Base-by-base conservation (phyloP, 1,140 invertebrate genomes). In the Drosophila bocqueti region DNA sequence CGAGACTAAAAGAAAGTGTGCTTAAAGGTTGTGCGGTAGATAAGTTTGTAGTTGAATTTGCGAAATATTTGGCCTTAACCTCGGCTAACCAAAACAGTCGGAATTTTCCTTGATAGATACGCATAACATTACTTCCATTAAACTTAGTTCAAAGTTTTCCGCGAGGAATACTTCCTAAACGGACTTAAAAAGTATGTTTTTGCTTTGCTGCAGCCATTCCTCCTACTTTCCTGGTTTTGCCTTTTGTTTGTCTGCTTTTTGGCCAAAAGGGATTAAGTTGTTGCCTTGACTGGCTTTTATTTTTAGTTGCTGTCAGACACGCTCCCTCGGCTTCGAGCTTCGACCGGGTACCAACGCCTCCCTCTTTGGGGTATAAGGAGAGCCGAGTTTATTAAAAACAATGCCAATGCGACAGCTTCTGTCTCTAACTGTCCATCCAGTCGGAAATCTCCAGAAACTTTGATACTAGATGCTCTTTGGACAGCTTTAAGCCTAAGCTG, bases 121-220 rank as follows among this genome's bases (percentile, higher is more conserved):
- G 36, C 68, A 69, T 72, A 49, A 72, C 54, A 71, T 71, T 60
- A 54, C 47, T 31, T 50, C 40, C 54, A 61, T 72, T 52, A 49
- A 74, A 74, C 55, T 74, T 38, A 31, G 42, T 38, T 11, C 29
- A 79, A 87, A 84, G 65, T 87, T 87, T 81, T 47, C 54, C 49
- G 38, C 29, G 34, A 50, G 49, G 74, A 89, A 84, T 84, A 62
- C 65, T 63, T 84, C 74, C 82, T 90, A 82, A 79, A 76, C 69
- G 66, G 81, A 90, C 80, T 89, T 90, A 74, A 71, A 85, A 89
- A 90, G 67, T 67, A 66, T 79, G 54, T 90, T 84, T 52, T 61
- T 43, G 26, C 40, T 16, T 36, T 54, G 36, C 21, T 31, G 18
- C 34, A 16, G 38, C 15, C 11, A 42, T 42, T 43, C 11, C 29